Evolutionary conservation across 2,888 invertebrate species (phyloP), one percentile per base, ranked within the genome.

Genomic region (Hermaeophaga mercurialis): DNA sequence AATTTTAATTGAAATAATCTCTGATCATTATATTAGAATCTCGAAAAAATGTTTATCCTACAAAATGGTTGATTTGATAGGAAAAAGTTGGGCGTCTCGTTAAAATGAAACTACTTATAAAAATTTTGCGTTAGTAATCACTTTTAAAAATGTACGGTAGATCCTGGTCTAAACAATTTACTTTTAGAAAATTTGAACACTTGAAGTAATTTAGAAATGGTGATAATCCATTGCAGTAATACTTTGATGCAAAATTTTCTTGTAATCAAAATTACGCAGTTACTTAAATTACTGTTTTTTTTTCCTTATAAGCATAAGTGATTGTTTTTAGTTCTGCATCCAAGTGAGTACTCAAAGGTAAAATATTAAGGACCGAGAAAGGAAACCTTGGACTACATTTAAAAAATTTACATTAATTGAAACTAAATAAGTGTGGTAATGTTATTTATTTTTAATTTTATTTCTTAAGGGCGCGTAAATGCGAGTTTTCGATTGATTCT

Each of bases 211-310:
- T 85, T 87, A 28, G 84, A 87, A 56, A 80, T 94, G 39, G 85
- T 92, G 7, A 85, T 84, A 1, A 85, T 97, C 26, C 88, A 94
- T 73, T 96, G 96, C 78, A 92, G 91, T 49, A 90, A 92, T 0
- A 88, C 91, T 71, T 83, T 94, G 47, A 86, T 86, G 50, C 90
- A 95, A 0, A 81, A 84, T 15, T 90, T 93, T 74, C 84, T 96
- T 14, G 82, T 94, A 12, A 86, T 90, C 63, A 89, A 91, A 73
- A 78, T 96, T n/a, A 85, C 85, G 68, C 89, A 93, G 80, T 90
- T 89, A 77, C 73, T 71, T n/a, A n/a, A n/a, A n/a, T n/a, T n/a
- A n/a, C n/a, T n/a, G n/a, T n/a, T n/a, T n/a, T n/a, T n/a, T n/a
- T n/a, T n/a, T n/a, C n/a, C n/a, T n/a, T n/a, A n/a, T n/a, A n/a